Conservation (phyloP, 2,113 vertebrate species). For the Boleophthalmus pectinirostris region DNA sequence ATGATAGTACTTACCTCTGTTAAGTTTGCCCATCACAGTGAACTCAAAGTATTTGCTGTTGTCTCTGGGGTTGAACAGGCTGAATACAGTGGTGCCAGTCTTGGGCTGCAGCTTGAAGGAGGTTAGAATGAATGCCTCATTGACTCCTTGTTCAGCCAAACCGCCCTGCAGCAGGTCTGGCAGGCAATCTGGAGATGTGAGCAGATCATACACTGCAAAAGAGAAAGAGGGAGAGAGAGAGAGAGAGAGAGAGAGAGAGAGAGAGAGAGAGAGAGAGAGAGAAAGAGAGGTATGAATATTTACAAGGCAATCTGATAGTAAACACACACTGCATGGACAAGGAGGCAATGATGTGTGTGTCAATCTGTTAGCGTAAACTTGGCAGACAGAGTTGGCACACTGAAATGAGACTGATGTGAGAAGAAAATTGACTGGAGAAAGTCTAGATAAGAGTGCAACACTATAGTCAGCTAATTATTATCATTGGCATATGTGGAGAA, state of each 20-base stretch:
- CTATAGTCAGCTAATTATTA: not conserved
- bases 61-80: conserved; percentile 87
- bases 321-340: conserved; percentile 42
- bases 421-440: not conserved
- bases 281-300: conserved; percentile 49
- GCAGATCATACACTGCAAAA: conserved; percentile 96
- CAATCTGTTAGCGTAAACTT: conserved; percentile 34
- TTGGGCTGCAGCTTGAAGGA: conserved; percentile 90
- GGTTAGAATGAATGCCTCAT: conserved; percentile 86
- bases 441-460: not conserved
- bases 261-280: too few species aligned
- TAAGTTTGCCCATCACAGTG: conserved; percentile 89
- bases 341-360: conserved; percentile 42
- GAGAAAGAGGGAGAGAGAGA: too few species aligned
- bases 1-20: conserved; percentile 85
- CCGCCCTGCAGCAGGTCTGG: conserved; percentile 83
- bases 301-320: conserved; percentile 39
- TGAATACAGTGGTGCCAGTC: conserved; percentile 86
- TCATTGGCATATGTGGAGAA: not conserved
- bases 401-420: conserved; percentile 9
- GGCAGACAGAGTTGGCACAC: conserved; percentile 15
- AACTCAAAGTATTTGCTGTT: conserved; percentile 96
- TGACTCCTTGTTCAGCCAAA: conserved; percentile 81
- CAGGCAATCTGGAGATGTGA: conserved; percentile 87
- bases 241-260: too few species aligned